A percentile compares a stretch with the other conserved stretches of the same genome.
These are phyloP conservation scores for Drosophila lacertosa DNA, from an alignment of 1,140 invertebrate genomes.

Conservation along the genomic window DNA sequence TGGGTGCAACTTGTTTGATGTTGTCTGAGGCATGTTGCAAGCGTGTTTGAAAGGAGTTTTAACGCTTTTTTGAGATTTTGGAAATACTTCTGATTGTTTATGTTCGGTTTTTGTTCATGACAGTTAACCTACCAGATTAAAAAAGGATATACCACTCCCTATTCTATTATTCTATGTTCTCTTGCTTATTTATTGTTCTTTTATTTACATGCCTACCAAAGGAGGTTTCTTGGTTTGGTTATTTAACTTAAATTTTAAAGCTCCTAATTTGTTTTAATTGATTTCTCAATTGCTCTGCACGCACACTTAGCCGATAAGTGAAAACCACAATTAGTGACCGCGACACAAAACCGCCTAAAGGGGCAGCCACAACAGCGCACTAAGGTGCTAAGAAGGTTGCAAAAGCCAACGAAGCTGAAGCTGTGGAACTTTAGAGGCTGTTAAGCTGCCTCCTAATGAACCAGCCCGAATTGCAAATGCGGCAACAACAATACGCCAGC, in stretches of 20 bases:
- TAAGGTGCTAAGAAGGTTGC: constrained; percentile 61
- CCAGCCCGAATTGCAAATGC: constrained; percentile 42
- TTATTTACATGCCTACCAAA: too few relatives aligned
- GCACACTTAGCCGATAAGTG: constrained; percentile 13
- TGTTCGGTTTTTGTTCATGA: background rate
- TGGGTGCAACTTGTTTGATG: constrained; percentile 26
- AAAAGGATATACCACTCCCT: too few relatives aligned
- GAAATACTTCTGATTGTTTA: background rate
- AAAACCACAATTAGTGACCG: constrained; percentile 13
- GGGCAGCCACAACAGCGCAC: constrained; percentile 34
- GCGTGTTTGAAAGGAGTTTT: constrained; percentile 1
- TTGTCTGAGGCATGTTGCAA: constrained; percentile 8
- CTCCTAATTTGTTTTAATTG: constrained; percentile 15
- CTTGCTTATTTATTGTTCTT: too few relatives aligned
- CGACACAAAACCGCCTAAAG: constrained; percentile 26
- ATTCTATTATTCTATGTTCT: too few relatives aligned
- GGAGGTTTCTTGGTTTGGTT: background rate
- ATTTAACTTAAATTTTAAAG: background rate
- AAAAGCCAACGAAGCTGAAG: constrained; percentile 46
- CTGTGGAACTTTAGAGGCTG: too few relatives aligned
- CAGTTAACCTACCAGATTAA: background rate
- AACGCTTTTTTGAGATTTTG: background rate
- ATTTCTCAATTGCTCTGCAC: constrained; percentile 16
- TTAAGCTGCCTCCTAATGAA: constrained; percentile 22
- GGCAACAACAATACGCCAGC: constrained; percentile 37